phyloP scores from a whole-genome alignment of 2,888 invertebrate species.

The Dynastes grantii region DNA sequence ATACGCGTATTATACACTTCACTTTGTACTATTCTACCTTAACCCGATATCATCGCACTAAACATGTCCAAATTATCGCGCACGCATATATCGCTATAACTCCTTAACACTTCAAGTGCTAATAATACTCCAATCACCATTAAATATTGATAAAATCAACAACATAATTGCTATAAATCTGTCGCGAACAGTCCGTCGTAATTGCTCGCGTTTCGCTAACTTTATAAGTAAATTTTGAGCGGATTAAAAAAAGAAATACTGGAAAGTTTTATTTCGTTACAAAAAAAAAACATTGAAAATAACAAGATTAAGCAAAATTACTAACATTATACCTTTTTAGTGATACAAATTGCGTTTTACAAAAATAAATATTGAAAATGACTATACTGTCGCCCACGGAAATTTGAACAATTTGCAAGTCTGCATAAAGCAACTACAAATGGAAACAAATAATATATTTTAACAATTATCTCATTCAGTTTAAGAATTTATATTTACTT shows the following conservation, averaged over 20 bases:
- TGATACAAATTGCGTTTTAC: too few relatives aligned
- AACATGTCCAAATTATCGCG: neutral
- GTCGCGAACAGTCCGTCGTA: neutral
- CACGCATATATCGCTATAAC: neutral
- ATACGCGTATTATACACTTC: neutral
- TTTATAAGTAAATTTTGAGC: neutral
- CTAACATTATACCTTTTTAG: neutral
- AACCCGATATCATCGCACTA: neutral
- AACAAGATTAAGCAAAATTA: neutral
- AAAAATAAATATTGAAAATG: too few relatives aligned
- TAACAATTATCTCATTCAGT: too few relatives aligned
- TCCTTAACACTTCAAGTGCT: neutral
- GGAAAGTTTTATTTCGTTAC: neutral
- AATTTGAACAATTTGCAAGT: too few relatives aligned
- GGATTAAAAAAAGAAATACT: neutral
- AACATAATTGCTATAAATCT: slow-evolving; percentile 1
- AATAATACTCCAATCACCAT: neutral
- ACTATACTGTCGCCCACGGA: too few relatives aligned
- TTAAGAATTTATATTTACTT: too few relatives aligned
- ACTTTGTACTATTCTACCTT: neutral
- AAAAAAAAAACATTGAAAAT: neutral
- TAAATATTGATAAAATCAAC: slow-evolving; percentile 4
- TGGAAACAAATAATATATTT: too few relatives aligned
- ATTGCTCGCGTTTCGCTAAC: neutral
- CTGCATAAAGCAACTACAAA: too few relatives aligned